Percentiles rank a stretch among this genome's conserved stretches.
These are phyloP conservation scores for Papilio glaucus DNA, from an alignment of 1,140 invertebrate species.

Conservation along the genomic window DNA sequence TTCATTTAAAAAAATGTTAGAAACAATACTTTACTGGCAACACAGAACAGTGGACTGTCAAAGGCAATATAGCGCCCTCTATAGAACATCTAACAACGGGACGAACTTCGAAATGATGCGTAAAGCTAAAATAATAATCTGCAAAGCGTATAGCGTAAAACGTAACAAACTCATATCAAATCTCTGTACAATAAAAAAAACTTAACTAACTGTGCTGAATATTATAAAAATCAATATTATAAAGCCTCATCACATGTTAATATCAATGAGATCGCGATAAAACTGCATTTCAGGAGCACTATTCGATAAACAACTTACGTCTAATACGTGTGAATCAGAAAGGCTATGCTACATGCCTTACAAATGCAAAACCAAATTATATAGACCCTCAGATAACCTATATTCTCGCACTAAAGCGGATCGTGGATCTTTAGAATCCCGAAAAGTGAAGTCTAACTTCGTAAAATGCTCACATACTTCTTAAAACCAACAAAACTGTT, in stretches of 20 bases:
- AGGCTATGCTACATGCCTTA: not conserved
- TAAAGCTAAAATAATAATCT: constrained; percentile 46
- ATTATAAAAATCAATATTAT: constrained; percentile 54
- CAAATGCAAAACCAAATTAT: not conserved
- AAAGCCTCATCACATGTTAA: constrained; percentile 72
- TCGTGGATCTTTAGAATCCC: not conserved
- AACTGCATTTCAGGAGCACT: constrained; percentile 49
- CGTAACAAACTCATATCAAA: constrained; percentile 64
- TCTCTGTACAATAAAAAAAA: constrained; percentile 67
- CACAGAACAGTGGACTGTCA: constrained; percentile 14
- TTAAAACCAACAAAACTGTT: not conserved
- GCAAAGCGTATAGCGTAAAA: constrained; percentile 54
- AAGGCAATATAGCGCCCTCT: constrained; percentile 44
- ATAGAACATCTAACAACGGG: constrained; percentile 34
- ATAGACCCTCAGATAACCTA: not conserved
- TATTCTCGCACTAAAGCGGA: not conserved
- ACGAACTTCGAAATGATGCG: constrained; percentile 41
- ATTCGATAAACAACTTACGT: constrained; percentile 37
- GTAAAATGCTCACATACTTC: not conserved
- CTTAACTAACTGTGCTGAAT: constrained; percentile 65
- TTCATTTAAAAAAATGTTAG: not conserved
- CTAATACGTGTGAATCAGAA: not conserved
- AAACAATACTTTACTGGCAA: constrained; percentile 37
- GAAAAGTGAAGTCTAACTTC: not conserved
- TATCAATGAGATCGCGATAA: constrained; percentile 70